Conservation (phyloP, 2,113 vertebrate genomes). For the Cinclus cinclus region DNA sequence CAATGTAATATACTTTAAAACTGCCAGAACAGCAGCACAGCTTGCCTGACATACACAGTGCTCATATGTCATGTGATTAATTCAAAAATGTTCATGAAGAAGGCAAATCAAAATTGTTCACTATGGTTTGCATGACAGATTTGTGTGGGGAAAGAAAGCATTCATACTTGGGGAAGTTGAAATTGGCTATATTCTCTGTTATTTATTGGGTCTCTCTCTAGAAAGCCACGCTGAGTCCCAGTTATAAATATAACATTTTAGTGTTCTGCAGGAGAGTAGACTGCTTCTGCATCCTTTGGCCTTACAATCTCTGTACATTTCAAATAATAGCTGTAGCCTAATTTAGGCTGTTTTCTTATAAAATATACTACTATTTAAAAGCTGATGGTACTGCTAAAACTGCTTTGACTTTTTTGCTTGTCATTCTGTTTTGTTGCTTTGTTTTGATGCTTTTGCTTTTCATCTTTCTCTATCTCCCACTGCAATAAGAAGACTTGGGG, state of each 20-base stretch:
- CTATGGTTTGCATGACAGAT: neutral
- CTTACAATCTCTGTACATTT: neutral
- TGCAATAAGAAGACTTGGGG: neutral
- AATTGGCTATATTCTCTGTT: neutral
- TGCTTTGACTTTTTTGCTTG: neutral
- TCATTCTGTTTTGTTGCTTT: neutral
- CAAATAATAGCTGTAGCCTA: neutral
- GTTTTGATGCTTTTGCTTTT: conserved; percentile 27
- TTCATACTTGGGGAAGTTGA: neutral
- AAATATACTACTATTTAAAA: conserved; percentile 1
- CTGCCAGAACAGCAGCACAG: neutral
- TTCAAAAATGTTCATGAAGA: neutral
- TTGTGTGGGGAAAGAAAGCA: neutral
- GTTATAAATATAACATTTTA: neutral
- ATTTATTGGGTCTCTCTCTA: neutral
- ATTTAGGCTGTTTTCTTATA: neutral
- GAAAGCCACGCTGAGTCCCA: neutral
- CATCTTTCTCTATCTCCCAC: neutral
- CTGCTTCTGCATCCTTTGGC: neutral
- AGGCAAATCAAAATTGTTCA: neutral
- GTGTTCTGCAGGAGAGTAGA: neutral
- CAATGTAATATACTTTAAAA: neutral
- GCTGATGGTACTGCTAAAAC: neutral
- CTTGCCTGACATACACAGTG: neutral
- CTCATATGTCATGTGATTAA: neutral